A percentile compares a stretch with the other conserved stretches of the same genome.
Evolutionary conservation across 2,888 invertebrate genomes (phyloP).

Genomic region (Acanthosoma haemorrhoidale): DNA sequence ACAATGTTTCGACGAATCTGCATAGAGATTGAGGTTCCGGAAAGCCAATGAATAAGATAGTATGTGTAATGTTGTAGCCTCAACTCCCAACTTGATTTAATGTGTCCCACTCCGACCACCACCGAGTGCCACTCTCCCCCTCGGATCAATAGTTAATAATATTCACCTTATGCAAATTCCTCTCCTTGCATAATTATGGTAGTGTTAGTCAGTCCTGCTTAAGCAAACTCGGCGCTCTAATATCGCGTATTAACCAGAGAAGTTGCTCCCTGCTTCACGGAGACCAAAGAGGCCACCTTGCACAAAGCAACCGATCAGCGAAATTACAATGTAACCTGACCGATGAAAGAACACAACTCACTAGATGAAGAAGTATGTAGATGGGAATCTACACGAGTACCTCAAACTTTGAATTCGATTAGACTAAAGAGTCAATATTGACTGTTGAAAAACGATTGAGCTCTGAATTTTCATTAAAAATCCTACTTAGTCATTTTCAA

Average conservation of each 20-base stretch:
- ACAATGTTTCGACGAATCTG: constrained; percentile 5
- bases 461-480: too few relatives aligned
- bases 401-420: too few relatives aligned
- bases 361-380: too few relatives aligned
- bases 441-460: too few relatives aligned
- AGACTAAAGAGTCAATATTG: too few relatives aligned
- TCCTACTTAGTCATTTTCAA: too few relatives aligned
- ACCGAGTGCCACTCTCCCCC: not conserved
- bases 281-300: too few relatives aligned
- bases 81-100: not conserved
- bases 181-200: not conserved
- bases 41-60: constrained; percentile 10
- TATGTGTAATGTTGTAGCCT: not conserved
- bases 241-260: not conserved
- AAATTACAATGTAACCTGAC: too few relatives aligned
- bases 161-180: constrained; percentile 6
- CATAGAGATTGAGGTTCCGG: not conserved
- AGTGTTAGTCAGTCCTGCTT: constrained; percentile 2
- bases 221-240: not conserved
- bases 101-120: not conserved
- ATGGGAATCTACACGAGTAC: too few relatives aligned
- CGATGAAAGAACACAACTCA: too few relatives aligned
- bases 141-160: constrained; percentile 1
- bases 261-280: too few relatives aligned
- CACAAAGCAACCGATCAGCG: too few relatives aligned